phyloP scores from a whole-genome alignment of 2,797 vertebrate species.

The Chaunax sp. region DNA sequence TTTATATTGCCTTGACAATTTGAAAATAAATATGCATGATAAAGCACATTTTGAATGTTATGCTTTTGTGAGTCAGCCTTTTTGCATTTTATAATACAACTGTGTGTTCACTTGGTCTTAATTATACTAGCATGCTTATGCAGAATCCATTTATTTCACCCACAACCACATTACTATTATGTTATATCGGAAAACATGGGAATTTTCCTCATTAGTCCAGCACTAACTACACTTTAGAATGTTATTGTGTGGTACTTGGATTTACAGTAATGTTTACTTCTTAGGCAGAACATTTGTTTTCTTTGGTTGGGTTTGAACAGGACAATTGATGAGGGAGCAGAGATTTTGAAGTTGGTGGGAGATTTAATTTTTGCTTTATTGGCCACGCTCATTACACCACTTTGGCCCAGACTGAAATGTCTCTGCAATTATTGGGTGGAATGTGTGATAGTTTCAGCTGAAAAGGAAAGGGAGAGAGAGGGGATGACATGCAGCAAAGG shows the following conservation, averaged over 20 bases:
- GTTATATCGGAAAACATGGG: background rate
- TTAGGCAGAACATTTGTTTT: background rate
- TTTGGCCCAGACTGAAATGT: background rate
- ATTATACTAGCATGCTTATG: background rate
- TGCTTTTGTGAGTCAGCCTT: background rate
- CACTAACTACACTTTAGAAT: background rate
- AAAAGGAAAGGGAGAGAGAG: too few species aligned
- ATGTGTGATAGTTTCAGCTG: too few species aligned
- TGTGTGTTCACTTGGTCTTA: slow-evolving; percentile 7
- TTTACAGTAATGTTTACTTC: background rate
- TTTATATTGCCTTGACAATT: slow-evolving; percentile 57
- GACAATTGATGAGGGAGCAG: background rate
- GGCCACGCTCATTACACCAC: background rate
- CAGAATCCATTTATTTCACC: background rate
- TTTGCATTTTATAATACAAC: slow-evolving; percentile 5
- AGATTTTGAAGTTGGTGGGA: background rate
- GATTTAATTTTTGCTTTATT: background rate
- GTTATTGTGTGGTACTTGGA: background rate
- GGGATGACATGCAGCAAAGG: too few species aligned
- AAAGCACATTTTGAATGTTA: slow-evolving; percentile 45
- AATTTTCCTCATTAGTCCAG: background rate
- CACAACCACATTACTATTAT: background rate
- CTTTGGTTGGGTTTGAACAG: background rate
- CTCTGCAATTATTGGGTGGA: background rate
- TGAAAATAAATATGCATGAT: slow-evolving; percentile 81